Evolutionary conservation across 2,113 vertebrate genomes (phyloP).

Genomic region (Siniperca chuatsi): DNA sequence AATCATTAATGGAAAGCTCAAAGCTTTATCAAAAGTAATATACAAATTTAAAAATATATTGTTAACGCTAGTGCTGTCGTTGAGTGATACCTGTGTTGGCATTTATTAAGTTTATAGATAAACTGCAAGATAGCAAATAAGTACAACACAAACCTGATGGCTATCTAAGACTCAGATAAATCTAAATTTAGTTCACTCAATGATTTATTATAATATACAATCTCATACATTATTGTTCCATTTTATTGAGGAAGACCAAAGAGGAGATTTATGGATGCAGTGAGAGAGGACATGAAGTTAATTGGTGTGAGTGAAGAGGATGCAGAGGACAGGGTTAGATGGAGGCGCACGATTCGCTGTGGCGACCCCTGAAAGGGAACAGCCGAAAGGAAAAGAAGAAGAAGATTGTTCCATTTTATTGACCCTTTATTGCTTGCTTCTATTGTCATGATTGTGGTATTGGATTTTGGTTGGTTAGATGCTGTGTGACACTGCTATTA

Average conservation of each 20-base stretch:
- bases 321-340: too few relatives aligned
- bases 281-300: too few relatives aligned
- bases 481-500: not conserved
- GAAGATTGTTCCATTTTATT: not conserved
- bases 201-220: not conserved
- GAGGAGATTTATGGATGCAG: too few relatives aligned
- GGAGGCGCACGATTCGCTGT: too few relatives aligned
- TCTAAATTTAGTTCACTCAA: not conserved
- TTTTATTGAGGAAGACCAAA: not conserved
- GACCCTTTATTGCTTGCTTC: not conserved
- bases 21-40: not conserved
- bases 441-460: not conserved
- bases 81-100: not conserved
- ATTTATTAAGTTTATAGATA: not conserved
- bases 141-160: not conserved
- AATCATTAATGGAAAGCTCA: not conserved
- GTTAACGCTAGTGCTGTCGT: not conserved
- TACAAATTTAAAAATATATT: not conserved
- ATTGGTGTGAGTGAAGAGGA: too few relatives aligned
- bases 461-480: not conserved
- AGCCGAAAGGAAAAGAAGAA: too few relatives aligned
- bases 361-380: too few relatives aligned
- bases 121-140: not conserved
- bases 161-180: not conserved
- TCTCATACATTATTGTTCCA: not conserved